Percentiles rank a stretch among this genome's conserved stretches.
These are phyloP conservation scores for Cheirogaleus major DNA, from an alignment of 2,797 vertebrate genomes.

Conservation along the genomic window DNA sequence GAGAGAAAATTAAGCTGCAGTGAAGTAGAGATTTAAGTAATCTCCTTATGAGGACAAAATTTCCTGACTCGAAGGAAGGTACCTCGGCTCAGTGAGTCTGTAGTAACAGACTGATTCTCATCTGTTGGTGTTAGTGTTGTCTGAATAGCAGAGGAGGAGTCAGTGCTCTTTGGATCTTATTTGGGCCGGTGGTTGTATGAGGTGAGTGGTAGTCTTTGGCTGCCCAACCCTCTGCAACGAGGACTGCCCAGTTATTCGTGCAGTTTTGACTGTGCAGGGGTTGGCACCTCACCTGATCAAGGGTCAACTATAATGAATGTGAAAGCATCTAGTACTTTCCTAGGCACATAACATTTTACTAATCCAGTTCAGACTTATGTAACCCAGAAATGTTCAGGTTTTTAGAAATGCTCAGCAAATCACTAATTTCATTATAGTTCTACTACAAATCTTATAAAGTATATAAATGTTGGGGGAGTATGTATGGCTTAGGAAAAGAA, in stretches of 20 bases:
- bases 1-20: constrained; percentile 44
- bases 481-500: constrained; percentile 23
- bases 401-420: constrained; percentile 33
- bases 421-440: background rate
- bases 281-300: background rate
- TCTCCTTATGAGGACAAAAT: constrained; percentile 29
- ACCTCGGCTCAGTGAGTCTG: background rate
- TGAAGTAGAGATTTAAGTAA: constrained; percentile 39
- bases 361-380: background rate
- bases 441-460: background rate
- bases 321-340: background rate
- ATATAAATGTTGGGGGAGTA: background rate
- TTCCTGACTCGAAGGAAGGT: constrained; percentile 10
- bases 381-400: background rate
- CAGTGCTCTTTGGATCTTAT: background rate
- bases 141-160: background rate
- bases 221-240: constrained; percentile 68
- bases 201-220: constrained; percentile 74
- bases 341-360: background rate
- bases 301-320: background rate
- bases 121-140: background rate
- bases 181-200: background rate
- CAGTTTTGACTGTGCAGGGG: too few relatives aligned
- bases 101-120: background rate
- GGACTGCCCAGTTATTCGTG: constrained; percentile 11